A percentile compares a stretch with the other conserved stretches of the same genome.
These are phyloP conservation scores for Azorinus chamasolen DNA, from an alignment of 2,888 invertebrate species.

Conservation along the genomic window DNA sequence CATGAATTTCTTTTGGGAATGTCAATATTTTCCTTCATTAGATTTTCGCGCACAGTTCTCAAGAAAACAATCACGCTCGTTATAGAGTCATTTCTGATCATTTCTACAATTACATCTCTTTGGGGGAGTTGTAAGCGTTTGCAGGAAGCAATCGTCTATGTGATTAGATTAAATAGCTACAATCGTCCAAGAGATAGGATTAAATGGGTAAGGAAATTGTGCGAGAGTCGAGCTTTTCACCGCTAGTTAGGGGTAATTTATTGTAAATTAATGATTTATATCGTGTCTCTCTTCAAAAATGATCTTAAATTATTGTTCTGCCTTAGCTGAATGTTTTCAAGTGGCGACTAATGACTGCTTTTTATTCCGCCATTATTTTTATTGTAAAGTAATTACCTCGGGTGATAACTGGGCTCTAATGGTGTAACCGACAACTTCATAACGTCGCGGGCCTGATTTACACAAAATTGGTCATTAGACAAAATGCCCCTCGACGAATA, in stretches of 20 bases:
- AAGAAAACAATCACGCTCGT: slow-evolving; percentile 61
- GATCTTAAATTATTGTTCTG: slow-evolving; percentile 64
- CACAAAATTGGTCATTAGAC: slow-evolving; percentile 65
- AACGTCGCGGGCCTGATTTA: slow-evolving; percentile 55
- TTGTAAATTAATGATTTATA: slow-evolving; percentile 68
- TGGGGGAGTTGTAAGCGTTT: slow-evolving; percentile 48
- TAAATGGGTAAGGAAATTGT: slow-evolving; percentile 67
- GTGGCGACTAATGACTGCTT: slow-evolving; percentile 57
- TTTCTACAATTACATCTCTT: slow-evolving; percentile 59
- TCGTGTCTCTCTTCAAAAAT: slow-evolving; percentile 60
- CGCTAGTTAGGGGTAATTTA: slow-evolving; percentile 66
- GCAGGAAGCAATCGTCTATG: slow-evolving; percentile 62
- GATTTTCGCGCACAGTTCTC: slow-evolving; percentile 61
- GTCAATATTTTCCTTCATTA: slow-evolving; percentile 65
- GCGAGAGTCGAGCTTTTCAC: slow-evolving; percentile 59
- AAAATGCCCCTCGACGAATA: slow-evolving; percentile 66
- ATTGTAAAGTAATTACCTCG: slow-evolving; percentile 64
- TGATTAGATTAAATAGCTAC: slow-evolving; percentile 64
- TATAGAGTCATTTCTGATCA: slow-evolving; percentile 58
- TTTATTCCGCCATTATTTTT: slow-evolving; percentile 62
- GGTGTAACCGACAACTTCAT: slow-evolving; percentile 37
- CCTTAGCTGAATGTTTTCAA: slow-evolving; percentile 58
- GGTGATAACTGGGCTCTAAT: slow-evolving; percentile 54
- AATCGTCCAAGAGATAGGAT: slow-evolving; percentile 63
- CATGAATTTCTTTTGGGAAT: slow-evolving; percentile 49